phyloP scores from a whole-genome alignment of 1,140 invertebrate genomes.

The Halesus radiatus region DNA sequence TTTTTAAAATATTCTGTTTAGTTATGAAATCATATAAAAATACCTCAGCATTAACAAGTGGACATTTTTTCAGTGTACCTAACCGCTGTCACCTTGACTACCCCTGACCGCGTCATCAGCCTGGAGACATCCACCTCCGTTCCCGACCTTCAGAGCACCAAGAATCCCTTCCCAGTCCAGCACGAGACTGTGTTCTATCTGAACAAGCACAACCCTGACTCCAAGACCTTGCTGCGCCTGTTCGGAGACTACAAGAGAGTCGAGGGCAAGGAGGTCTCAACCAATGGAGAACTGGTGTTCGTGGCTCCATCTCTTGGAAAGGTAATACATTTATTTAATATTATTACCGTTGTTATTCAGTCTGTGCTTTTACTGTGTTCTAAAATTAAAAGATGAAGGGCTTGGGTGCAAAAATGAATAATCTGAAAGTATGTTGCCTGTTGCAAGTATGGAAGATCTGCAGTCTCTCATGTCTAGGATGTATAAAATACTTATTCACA shows the following conservation, averaged over 20 bases:
- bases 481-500: too few species aligned
- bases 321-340: constrained; percentile 63
- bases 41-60: too few species aligned
- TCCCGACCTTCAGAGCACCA: constrained; percentile 60
- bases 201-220: constrained; percentile 78
- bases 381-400: too few species aligned
- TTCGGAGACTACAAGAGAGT: constrained; percentile 66
- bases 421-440: too few species aligned
- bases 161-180: constrained; percentile 61
- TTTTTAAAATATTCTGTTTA: too few species aligned
- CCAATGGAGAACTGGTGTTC: constrained; percentile 73
- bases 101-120: constrained; percentile 77
- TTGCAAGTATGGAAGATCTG: too few species aligned
- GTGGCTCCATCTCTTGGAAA: constrained; percentile 76
- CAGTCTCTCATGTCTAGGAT: too few species aligned
- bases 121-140: constrained; percentile 69
- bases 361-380: too few species aligned
- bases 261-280: constrained; percentile 66
- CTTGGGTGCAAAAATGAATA: too few species aligned
- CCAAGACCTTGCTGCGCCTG: constrained; percentile 72
- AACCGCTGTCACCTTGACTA: constrained; percentile 71
- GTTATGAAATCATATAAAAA: too few species aligned
- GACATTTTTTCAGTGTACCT: constrained; percentile 61
- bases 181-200: constrained; percentile 74
- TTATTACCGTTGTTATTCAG: too few species aligned